These are phyloP conservation scores for Promerops cafer DNA, from an alignment of 2,113 vertebrate genomes.

Conservation along the genomic window DNA sequence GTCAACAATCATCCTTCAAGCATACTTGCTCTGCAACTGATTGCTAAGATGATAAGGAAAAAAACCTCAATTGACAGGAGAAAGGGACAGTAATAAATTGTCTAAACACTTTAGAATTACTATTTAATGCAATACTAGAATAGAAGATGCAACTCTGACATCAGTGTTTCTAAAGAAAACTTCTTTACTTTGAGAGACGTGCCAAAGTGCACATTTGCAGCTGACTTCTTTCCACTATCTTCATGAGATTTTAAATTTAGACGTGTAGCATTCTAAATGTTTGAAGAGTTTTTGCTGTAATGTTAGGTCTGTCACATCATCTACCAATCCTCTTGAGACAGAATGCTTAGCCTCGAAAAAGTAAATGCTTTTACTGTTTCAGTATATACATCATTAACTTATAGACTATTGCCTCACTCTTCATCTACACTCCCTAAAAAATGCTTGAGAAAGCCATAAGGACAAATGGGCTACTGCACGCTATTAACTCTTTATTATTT, in stretches of 20 bases:
- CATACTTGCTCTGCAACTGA: not conserved
- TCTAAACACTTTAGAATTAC: not conserved
- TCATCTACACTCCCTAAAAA: slow-evolving; percentile 26
- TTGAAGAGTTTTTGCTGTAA: slow-evolving; percentile 13
- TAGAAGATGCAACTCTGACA: not conserved
- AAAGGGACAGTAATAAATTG: not conserved
- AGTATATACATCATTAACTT: slow-evolving; percentile 28
- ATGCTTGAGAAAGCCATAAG: not conserved
- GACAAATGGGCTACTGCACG: not conserved
- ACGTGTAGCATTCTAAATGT: slow-evolving; percentile 14
- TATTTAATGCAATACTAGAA: not conserved
- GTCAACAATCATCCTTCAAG: not conserved
- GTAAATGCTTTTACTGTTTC: slow-evolving; percentile 7
- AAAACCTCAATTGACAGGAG: not conserved
- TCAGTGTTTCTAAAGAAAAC: not conserved
- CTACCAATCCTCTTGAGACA: not conserved
- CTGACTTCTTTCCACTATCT: not conserved
- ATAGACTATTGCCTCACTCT: not conserved
- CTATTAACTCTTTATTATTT: slow-evolving; percentile 11
- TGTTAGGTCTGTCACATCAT: slow-evolving; percentile 10
- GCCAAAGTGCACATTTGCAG: not conserved
- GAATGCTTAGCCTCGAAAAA: not conserved
- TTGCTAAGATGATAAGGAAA: not conserved
- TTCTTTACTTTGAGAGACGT: not conserved
- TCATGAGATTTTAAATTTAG: slow-evolving; percentile 34